Percentiles rank a stretch among this genome's conserved stretches.
Evolutionary conservation across 2,888 invertebrate genomes (phyloP).

Genomic region (Pollenia amentaria): DNA sequence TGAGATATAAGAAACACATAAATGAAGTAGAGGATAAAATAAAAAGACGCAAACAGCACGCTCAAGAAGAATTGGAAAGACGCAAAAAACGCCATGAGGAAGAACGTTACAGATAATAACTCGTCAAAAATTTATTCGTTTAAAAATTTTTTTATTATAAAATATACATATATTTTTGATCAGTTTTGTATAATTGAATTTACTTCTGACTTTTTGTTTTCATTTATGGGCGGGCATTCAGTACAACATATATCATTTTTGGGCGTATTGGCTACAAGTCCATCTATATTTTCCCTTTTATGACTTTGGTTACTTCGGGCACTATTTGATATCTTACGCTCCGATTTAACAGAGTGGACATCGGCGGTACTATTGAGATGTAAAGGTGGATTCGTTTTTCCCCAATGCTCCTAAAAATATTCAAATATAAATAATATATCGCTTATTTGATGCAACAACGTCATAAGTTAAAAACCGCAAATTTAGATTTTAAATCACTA

Average conservation of each 20-base stretch:
- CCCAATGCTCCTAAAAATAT: conserved; percentile 76
- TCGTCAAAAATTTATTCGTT: background rate
- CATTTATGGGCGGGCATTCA: conserved; percentile 83
- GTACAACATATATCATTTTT: conserved; percentile 81
- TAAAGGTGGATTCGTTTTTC: conserved; percentile 73
- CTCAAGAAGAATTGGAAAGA: conserved; percentile 52
- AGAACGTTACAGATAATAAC: conserved; percentile 23
- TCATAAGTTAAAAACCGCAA: too few relatives aligned
- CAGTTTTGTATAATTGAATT: conserved; percentile 65
- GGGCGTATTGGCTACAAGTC: conserved; percentile 80
- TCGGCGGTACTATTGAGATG: background rate
- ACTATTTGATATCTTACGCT: conserved; percentile 76
- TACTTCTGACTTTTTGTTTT: conserved; percentile 78
- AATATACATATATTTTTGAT: background rate
- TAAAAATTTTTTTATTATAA: background rate
- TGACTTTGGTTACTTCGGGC: conserved; percentile 68
- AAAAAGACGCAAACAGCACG: conserved; percentile 51
- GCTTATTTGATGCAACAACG: too few relatives aligned
- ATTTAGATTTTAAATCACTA: too few relatives aligned
- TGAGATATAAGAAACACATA: conserved; percentile 22
- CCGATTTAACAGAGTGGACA: conserved; percentile 63
- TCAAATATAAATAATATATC: background rate
- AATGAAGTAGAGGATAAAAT: conserved; percentile 57
- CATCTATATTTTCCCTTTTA: conserved; percentile 81
- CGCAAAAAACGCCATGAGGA: conserved; percentile 56